Evolutionary conservation across 2,888 invertebrate genomes (phyloP).

Genomic region (Hirtodrosophila duncani): DNA sequence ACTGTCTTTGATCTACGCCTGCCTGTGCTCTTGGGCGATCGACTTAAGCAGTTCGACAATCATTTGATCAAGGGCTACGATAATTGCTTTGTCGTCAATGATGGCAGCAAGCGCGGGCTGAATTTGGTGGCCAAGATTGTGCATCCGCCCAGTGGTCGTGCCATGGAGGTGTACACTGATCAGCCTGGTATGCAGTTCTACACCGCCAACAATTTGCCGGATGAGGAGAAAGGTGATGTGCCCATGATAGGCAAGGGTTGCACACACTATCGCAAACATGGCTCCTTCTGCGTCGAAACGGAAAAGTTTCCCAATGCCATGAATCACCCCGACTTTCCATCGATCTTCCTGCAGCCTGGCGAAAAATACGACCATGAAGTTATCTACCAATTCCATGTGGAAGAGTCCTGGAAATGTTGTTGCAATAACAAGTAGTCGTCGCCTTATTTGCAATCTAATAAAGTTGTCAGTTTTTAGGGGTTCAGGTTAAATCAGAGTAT

Average conservation of each 20-base stretch:
- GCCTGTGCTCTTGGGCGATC: slow-evolving; percentile 82
- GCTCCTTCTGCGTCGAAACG: slow-evolving; percentile 92
- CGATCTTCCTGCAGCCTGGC: slow-evolving; percentile 84
- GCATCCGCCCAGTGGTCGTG: slow-evolving; percentile 85
- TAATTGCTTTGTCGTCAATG: slow-evolving; percentile 61
- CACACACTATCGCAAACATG: slow-evolving; percentile 85
- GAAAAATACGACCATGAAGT: slow-evolving; percentile 76
- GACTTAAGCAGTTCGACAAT: slow-evolving; percentile 81
- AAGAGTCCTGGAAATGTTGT: slow-evolving; percentile 60
- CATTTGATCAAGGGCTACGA: slow-evolving; percentile 75
- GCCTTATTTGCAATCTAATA: neutral
- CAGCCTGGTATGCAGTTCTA: slow-evolving; percentile 96
- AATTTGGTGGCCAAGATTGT: slow-evolving; percentile 45
- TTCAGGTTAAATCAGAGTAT: neutral
- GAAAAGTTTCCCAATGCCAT: slow-evolving; percentile 95
- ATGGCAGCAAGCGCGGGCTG: slow-evolving; percentile 17
- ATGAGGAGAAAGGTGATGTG: slow-evolving; percentile 78
- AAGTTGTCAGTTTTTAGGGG: slow-evolving; percentile 20
- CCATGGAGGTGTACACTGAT: slow-evolving; percentile 88
- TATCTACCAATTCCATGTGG: slow-evolving; percentile 50
- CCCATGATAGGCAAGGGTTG: slow-evolving; percentile 86
- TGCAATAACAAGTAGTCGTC: slow-evolving; percentile 20
- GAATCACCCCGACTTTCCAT: slow-evolving; percentile 88
- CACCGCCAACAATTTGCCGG: slow-evolving; percentile 87
- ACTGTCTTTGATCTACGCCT: slow-evolving; percentile 84